These are phyloP conservation scores for Elaphurus davidianus DNA, from an alignment of 2,113 vertebrate genomes.

Conservation along the genomic window DNA sequence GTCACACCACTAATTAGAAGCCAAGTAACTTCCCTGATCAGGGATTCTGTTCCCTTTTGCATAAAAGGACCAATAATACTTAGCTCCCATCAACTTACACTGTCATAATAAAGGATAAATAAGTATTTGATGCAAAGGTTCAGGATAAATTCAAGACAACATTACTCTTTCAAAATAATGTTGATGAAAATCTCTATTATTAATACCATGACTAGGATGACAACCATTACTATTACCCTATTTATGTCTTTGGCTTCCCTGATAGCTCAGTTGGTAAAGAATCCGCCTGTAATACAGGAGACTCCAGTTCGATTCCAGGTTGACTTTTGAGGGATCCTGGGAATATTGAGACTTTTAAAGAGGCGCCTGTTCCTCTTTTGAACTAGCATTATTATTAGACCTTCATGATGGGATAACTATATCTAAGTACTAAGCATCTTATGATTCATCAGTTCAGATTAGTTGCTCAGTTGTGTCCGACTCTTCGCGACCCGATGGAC, in stretches of 20 bases:
- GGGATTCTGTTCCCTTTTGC: not conserved
- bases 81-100: not conserved
- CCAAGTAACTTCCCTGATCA: not conserved
- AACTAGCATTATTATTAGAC: slow-evolving; percentile 23
- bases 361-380: not conserved
- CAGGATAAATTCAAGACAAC: not conserved
- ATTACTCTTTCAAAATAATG: slow-evolving; percentile 20
- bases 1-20: not conserved
- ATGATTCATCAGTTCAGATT: slow-evolving; percentile 16
- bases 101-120: not conserved
- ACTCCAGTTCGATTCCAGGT: not conserved
- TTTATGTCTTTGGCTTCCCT: not conserved
- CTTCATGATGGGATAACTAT: slow-evolving; percentile 1
- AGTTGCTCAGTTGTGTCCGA: not conserved
- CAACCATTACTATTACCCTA: not conserved
- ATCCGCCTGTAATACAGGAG: not conserved
- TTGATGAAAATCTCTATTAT: not conserved
- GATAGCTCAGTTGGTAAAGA: not conserved
- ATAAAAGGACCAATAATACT: not conserved
- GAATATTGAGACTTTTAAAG: not conserved
- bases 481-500: not conserved
- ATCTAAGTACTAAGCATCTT: slow-evolving; percentile 36
- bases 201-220: not conserved
- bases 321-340: not conserved
- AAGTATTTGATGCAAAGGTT: not conserved